Evolutionary conservation across 2,888 invertebrate genomes (phyloP), one percentile per base, ranked within the genome.

Genomic region (Dorcus parallelipipedus): DNA sequence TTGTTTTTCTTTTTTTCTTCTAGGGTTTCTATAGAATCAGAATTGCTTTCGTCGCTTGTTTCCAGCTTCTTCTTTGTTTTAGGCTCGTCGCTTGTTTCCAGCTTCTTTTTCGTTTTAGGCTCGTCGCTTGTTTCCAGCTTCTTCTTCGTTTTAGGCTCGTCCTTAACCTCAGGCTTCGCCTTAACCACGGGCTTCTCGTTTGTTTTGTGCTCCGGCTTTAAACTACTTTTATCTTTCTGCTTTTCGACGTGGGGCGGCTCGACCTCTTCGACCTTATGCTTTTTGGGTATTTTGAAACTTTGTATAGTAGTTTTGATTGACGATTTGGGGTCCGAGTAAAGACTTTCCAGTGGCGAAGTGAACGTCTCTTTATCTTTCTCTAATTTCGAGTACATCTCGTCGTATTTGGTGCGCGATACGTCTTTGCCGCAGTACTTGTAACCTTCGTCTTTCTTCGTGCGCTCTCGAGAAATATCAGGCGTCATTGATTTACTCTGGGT

Each of bases 241-340:
- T 17, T 33, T 38, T 53, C 43, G 9, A 10, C 38, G 0, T 10
- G 26, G 64, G 2, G 63, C 59, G 23, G 65, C 26, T 33, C 26
- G 66, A 17, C 67, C 71, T 40, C 71, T 76, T 38, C 75, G 3
- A 71, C 67, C n/a, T 75, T 76, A 57, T 78, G 79, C 45, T 78
- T 75, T 68, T 83, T 83, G 0, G 84, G 84, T 58, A 84, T 84
- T 66, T 80, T 81, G 59, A 82, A 84, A 20, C 77, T 80, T 58
- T 83, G 81, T 10, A 82, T 64, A 4, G 58, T 38, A 9, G 53
- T 47, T 20, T 59, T 59, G 5, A 41, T 49, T 1, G 49, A 45
- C 1, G 56, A 41, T 43, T 55, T 59, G 3, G 59, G 47, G 9
- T 33, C 56, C 1, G 77, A 74, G 63, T 83, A 83, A 4, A 83